Percentiles rank a stretch among this genome's conserved stretches.
These are phyloP conservation scores for Kryptolebias marmoratus DNA, from an alignment of 2,113 vertebrate species.

Conservation along the genomic window DNA sequence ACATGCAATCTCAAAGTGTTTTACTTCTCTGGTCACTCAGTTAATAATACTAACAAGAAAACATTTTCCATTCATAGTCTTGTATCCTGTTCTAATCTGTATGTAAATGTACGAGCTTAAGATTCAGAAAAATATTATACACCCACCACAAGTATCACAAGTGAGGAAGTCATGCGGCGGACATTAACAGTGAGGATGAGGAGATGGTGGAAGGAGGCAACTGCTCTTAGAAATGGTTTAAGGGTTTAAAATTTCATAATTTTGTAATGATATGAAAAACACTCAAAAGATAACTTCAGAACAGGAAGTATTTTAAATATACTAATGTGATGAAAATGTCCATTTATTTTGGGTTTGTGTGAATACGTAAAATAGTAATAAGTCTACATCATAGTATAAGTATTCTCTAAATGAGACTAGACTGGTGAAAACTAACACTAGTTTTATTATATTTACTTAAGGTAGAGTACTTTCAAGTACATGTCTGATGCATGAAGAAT, in stretches of 20 bases:
- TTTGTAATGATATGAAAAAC: neutral
- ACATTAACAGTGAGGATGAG: slow-evolving; percentile 72
- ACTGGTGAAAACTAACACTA: neutral
- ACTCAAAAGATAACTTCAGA: slow-evolving; percentile 5
- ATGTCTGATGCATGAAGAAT: no score
- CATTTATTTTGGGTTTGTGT: slow-evolving; percentile 28
- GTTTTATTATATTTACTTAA: neutral
- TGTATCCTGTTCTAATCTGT: no score
- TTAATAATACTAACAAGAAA: no score
- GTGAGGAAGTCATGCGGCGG: slow-evolving; percentile 77
- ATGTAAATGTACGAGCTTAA: slow-evolving; percentile 5
- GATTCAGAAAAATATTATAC: slow-evolving; percentile 47
- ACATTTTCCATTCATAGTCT: no score
- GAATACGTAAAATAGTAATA: neutral
- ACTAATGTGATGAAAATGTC: neutral
- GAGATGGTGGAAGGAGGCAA: slow-evolving; percentile 73
- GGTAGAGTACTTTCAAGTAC: neutral
- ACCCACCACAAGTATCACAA: slow-evolving; percentile 67
- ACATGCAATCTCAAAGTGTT: neutral
- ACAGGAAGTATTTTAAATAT: slow-evolving; percentile 6
- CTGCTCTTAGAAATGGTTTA: neutral
- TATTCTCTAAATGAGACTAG: neutral
- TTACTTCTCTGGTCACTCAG: neutral
- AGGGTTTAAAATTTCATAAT: slow-evolving; percentile 13
- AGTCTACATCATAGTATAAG: slow-evolving; percentile 1